phyloP scores from a whole-genome alignment of 2,888 invertebrate species.

The Brassicogethes aeneus region DNA sequence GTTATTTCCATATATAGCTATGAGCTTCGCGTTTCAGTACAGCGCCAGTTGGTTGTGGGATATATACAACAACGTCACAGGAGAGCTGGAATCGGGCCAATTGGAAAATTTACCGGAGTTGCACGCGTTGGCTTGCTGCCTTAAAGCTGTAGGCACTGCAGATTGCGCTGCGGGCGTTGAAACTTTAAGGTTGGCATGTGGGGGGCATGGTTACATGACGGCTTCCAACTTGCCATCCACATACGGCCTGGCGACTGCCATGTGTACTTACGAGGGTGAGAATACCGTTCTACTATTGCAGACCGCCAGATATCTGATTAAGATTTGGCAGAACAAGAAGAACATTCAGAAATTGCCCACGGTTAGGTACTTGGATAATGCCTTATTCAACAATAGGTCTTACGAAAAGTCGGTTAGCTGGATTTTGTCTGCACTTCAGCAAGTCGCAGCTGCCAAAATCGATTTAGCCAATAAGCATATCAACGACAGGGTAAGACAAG shows the following conservation, averaged over 20 bases:
- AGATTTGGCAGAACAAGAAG: conserved; percentile 62
- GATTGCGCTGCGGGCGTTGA: conserved; percentile 73
- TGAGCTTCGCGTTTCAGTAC: conserved; percentile 69
- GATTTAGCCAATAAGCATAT: conserved; percentile 61
- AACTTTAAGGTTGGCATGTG: conserved; percentile 79
- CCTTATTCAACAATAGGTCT: conserved; percentile 21
- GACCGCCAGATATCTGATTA: conserved; percentile 77
- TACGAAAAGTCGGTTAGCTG: conserved; percentile 32
- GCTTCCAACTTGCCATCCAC: conserved; percentile 80
- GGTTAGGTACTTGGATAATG: conserved; percentile 54
- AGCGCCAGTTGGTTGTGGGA: conserved; percentile 74
- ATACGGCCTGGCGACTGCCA: conserved; percentile 77
- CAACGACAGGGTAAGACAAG: conserved; percentile 55
- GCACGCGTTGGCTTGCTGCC: conserved; percentile 84
- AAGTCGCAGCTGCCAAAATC: conserved; percentile 53
- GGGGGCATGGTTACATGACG: conserved; percentile 92
- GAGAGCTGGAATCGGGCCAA: conserved; percentile 73
- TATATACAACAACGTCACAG: conserved; percentile 74
- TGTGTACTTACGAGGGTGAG: conserved; percentile 94
- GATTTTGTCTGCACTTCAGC: conserved; percentile 45
- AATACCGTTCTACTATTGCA: conserved; percentile 90
- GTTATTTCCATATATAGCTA: conserved; percentile 74
- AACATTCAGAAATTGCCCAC: conserved; percentile 56
- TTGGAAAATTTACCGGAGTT: conserved; percentile 79
- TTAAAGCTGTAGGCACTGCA: conserved; percentile 80